phyloP scores from a whole-genome alignment of 2,797 vertebrate genomes.

The Microcaecilia unicolor region DNA sequence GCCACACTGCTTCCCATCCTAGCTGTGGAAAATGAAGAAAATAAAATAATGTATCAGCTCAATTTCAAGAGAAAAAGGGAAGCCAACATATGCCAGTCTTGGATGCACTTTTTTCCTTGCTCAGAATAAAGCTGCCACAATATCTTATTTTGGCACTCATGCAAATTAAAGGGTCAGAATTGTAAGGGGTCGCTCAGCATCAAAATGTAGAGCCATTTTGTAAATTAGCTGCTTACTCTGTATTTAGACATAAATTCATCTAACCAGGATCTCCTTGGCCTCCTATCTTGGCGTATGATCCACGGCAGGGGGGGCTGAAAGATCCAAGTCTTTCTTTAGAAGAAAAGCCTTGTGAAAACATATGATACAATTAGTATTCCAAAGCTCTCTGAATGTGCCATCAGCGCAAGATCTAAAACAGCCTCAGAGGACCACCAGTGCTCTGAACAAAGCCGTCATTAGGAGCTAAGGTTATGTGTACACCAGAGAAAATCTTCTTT shows the following conservation, averaged over 20 bases:
- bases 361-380: constrained; percentile 17
- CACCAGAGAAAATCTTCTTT: constrained; percentile 11
- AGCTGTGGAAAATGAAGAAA: too few relatives aligned
- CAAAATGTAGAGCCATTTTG: neutral
- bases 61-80: too few relatives aligned
- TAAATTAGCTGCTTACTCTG: neutral
- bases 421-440: constrained; percentile 15
- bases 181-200: constrained; percentile 17
- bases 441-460: constrained; percentile 7
- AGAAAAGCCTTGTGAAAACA: constrained; percentile 10
- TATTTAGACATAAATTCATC: too few relatives aligned
- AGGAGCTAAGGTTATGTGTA: neutral
- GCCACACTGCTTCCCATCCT: too few relatives aligned
- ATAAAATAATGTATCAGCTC: too few relatives aligned
- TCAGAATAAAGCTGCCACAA: constrained; percentile 18
- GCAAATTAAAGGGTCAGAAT: constrained; percentile 15
- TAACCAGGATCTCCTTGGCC: too few relatives aligned
- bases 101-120: neutral
- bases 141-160: constrained; percentile 24
- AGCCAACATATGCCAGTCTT: too few relatives aligned
- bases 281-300: constrained; percentile 10
- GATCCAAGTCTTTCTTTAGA: constrained; percentile 8
- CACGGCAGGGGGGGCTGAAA: neutral
- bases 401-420: neutral
- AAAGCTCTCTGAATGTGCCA: constrained; percentile 1